These are phyloP conservation scores for Prosopocoilus inquinatus DNA, from an alignment of 2,888 invertebrate genomes.

Conservation along the genomic window DNA sequence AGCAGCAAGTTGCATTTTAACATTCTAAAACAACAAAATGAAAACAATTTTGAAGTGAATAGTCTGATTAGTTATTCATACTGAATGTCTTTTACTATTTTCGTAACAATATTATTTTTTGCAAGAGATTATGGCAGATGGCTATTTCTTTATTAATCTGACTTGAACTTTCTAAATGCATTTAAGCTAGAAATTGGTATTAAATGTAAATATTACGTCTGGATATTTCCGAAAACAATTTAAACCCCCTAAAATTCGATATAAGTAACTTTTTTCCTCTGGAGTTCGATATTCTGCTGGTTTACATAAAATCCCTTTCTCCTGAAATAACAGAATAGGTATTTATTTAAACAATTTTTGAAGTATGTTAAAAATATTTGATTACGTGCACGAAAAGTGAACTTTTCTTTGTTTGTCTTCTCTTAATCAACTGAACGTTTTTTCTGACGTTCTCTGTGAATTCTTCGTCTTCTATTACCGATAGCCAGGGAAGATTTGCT, in stretches of 20 bases:
- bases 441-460: conserved; percentile 54
- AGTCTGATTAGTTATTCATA: no score
- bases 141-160: no score
- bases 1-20: conserved; percentile 61
- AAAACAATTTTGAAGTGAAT: neutral
- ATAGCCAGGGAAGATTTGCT: conserved; percentile 59
- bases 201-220: conserved; percentile 47
- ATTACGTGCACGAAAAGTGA: conserved; percentile 30
- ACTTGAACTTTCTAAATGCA: neutral
- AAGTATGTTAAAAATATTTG: neutral
- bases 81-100: no score
- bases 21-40: conserved; percentile 46
- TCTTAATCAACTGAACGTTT: conserved; percentile 50
- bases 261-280: conserved; percentile 60
- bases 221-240: conserved; percentile 63
- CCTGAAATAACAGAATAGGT: conserved; percentile 45
- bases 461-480: conserved; percentile 50
- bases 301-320: conserved; percentile 61
- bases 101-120: no score
- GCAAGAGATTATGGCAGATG: no score
- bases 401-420: conserved; percentile 38
- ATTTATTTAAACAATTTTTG: neutral
- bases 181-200: neutral
- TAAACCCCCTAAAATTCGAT: conserved; percentile 59
- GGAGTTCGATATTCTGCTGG: conserved; percentile 56